Evolutionary conservation across 2,888 invertebrate genomes (phyloP), one percentile per base, ranked within the genome.

Genomic region (Elmis aenea): DNA sequence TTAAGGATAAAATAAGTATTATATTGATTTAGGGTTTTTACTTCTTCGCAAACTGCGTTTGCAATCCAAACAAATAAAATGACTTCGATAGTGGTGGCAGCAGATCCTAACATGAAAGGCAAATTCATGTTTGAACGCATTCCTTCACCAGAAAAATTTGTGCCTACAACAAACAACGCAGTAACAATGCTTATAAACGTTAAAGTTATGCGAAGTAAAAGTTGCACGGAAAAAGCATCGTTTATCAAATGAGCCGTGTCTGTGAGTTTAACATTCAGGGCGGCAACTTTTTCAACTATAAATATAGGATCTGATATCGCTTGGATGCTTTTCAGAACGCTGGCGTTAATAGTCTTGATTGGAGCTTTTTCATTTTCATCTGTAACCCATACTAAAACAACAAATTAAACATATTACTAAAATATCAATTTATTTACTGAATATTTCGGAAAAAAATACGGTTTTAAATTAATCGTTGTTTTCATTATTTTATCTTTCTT

Each of bases 111-210:
- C 3, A 52, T 53, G 38, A 57, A 58, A 6, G 46, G 40, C 8
- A 45, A 26, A 32, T 56, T 48, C 5, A 54, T 38, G 15, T 49
- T 38, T n/a, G n/a, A n/a, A n/a, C n/a, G 44, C n/a, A 32, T 38
- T 5, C 38, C 26, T 12, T 41, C 12, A 8, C 38, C 41, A 9
- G 50, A 34, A 28, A 59, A 56, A 38, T 53, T 52, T 10, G 53
- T 45, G 3, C 52, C 55, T 21, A 58, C 50, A 33, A 50, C 33
- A 33, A 57, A 61, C 13, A 59, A 42, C 6, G 57, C 55, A 12
- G 52, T 52, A 3, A 59, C 56, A 22, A 57, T 55, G 22, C 50
- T 51, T n/a, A 57, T 45, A 36, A 61, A 59, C 5, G 58, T 49
- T 2, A 55, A 50, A 6, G 50, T 50, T 18, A 61, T 54, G 34